Percentiles rank a stretch among this genome's conserved stretches.
phyloP scores from a whole-genome alignment of 2,797 vertebrate species.

The Enteromius paludinosus region DNA sequence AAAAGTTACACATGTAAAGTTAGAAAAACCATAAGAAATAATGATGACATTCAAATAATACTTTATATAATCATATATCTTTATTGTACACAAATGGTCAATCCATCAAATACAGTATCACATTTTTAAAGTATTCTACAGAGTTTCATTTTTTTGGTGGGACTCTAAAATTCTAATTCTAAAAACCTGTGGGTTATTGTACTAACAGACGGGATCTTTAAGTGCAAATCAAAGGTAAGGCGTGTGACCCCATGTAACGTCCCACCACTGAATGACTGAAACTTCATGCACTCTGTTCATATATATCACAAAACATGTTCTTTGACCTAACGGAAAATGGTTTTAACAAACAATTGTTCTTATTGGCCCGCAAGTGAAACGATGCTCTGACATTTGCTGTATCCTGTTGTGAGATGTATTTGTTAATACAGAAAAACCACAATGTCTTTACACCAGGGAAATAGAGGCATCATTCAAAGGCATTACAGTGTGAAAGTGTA shows the following conservation, averaged over 20 bases:
- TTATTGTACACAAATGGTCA: conserved; percentile 55
- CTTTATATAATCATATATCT: conserved; percentile 39
- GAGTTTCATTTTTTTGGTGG: background rate
- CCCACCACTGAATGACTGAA: conserved; percentile 15
- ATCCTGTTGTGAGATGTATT: conserved; percentile 1
- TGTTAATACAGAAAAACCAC: conserved; percentile 48
- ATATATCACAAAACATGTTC: conserved; percentile 38
- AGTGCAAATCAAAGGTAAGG: conserved; percentile 66
- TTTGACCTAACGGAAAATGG: conserved; percentile 14
- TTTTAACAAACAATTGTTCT: conserved; percentile 63
- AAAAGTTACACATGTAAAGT: background rate
- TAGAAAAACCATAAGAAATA: background rate
- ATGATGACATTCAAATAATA: background rate
- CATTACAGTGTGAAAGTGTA: conserved; percentile 26
- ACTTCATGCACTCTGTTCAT: conserved; percentile 1
- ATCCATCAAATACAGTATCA: conserved; percentile 46
- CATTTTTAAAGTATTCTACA: conserved; percentile 32
- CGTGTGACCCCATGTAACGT: conserved; percentile 57
- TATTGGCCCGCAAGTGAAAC: conserved; percentile 65
- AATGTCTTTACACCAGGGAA: conserved; percentile 47
- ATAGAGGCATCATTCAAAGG: conserved; percentile 48
- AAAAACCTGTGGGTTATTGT: conserved; percentile 26
- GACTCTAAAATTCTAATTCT: conserved; percentile 21
- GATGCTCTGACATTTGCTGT: conserved; percentile 52
- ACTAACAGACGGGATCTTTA: conserved; percentile 7